Conservation (phyloP, 2,797 vertebrate genomes). For the Gephyroberyx darwinii region DNA sequence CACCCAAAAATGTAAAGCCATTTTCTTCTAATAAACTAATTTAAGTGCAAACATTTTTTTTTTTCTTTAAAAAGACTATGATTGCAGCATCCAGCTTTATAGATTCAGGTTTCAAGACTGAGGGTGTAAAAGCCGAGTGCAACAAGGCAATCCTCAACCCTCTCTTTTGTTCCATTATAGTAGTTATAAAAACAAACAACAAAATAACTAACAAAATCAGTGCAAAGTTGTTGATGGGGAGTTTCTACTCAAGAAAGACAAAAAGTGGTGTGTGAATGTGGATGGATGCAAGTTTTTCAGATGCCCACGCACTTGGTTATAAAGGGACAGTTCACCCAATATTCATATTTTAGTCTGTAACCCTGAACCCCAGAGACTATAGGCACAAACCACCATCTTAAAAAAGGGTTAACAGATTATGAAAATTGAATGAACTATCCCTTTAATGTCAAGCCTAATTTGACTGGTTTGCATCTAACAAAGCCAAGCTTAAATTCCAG, state of each 20-base stretch:
- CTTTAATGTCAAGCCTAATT: slow-evolving; percentile 68
- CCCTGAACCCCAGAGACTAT: slow-evolving; percentile 37
- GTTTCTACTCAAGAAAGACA: slow-evolving; percentile 80
- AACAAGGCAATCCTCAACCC: slow-evolving; percentile 84
- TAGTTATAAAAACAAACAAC: slow-evolving; percentile 77
- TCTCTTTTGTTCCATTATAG: slow-evolving; percentile 76
- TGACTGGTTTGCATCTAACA: slow-evolving; percentile 69
- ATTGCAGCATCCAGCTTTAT: slow-evolving; percentile 93
- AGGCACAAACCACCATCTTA: slow-evolving; percentile 30
- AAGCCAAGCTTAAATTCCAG: slow-evolving; percentile 69
- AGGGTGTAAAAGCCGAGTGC: slow-evolving; percentile 84
- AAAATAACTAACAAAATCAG: slow-evolving; percentile 87
- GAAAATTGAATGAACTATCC: slow-evolving; percentile 61
- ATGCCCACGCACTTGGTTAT: slow-evolving; percentile 70
- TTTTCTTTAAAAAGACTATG: slow-evolving; percentile 82
- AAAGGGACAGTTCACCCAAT: slow-evolving; percentile 64
- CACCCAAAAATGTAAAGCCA: slow-evolving; percentile 87
- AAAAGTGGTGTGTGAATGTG: slow-evolving; percentile 64
- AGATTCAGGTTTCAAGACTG: slow-evolving; percentile 86
- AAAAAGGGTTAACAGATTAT: slow-evolving; percentile 19
- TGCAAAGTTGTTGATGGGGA: slow-evolving; percentile 88
- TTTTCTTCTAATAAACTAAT: slow-evolving; percentile 89
- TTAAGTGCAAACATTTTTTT: slow-evolving; percentile 92
- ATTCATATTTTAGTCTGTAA: slow-evolving; percentile 42
- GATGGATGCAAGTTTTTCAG: slow-evolving; percentile 69